phyloP scores from a whole-genome alignment of 2,888 invertebrate genomes.

The Selenia dentaria region DNA sequence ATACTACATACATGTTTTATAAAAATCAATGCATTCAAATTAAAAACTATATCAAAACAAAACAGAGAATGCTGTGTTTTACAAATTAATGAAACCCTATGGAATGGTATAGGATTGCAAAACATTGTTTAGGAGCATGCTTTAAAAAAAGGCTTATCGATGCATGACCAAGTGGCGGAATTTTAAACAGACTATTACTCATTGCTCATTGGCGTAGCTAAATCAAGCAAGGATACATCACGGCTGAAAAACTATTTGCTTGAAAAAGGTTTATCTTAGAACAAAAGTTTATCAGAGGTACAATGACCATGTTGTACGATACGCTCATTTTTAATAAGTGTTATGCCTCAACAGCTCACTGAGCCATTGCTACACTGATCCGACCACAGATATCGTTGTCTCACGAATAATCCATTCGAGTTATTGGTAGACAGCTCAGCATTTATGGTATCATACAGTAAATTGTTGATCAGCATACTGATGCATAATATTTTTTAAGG shows the following conservation, averaged over 20 bases:
- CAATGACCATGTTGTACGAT: no score
- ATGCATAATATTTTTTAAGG: no score
- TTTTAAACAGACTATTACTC: neutral
- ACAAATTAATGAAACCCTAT: slow-evolving; percentile 5
- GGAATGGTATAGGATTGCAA: neutral
- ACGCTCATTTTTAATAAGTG: no score
- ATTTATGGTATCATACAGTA: no score
- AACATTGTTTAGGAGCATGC: slow-evolving; percentile 6
- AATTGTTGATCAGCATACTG: no score
- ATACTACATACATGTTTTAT: no score
- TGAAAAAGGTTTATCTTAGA: neutral
- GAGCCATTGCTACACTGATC: no score
- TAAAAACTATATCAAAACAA: neutral
- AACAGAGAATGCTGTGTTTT: neutral
- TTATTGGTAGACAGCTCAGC: neutral
- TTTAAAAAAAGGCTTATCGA: slow-evolving; percentile 1
- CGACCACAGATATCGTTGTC: no score
- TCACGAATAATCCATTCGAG: no score
- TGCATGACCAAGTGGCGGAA: slow-evolving; percentile 2
- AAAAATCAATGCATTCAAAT: neutral
- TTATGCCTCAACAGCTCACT: no score
- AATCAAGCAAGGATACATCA: slow-evolving; percentile 4
- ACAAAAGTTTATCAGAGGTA: no score
- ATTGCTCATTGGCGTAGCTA: slow-evolving; percentile 7
- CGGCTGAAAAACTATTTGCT: neutral